Percentiles rank a stretch among this genome's conserved stretches.
Evolutionary conservation across 2,113 vertebrate species (phyloP).

Genomic region (Neotoma lepida): DNA sequence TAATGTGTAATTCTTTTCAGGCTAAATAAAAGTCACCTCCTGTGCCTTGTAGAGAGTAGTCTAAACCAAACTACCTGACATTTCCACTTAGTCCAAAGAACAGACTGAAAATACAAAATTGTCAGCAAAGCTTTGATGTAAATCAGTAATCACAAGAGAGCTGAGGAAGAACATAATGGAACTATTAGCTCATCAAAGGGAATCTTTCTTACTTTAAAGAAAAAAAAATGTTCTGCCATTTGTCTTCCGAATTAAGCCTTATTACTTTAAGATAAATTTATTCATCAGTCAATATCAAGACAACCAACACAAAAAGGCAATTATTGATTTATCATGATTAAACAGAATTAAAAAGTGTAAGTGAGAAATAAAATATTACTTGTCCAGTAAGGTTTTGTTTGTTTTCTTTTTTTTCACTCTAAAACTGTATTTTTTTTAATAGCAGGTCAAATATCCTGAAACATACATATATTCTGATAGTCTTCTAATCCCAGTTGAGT

Average conservation of each 20-base stretch:
- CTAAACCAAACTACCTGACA: conserved; percentile 73
- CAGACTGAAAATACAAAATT: conserved; percentile 75
- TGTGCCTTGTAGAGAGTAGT: conserved; percentile 74
- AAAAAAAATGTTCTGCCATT: conserved; percentile 54
- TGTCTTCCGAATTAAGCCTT: conserved; percentile 67
- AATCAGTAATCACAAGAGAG: conserved; percentile 76
- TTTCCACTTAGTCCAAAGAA: conserved; percentile 75
- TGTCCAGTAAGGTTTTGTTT: conserved; percentile 11
- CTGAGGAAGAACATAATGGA: conserved; percentile 66
- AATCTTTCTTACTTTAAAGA: conserved; percentile 69
- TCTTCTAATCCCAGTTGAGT: conserved; percentile 84
- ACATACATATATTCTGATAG: conserved; percentile 85
- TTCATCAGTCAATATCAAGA: conserved; percentile 44
- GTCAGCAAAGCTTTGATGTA: conserved; percentile 80
- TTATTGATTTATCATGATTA: conserved; percentile 27
- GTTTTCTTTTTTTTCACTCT: too few species aligned
- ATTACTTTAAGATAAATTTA: conserved; percentile 76
- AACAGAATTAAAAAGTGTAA: conserved; percentile 62
- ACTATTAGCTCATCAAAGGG: conserved; percentile 70
- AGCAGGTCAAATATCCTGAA: conserved; percentile 91
- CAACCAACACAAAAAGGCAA: conserved; percentile 47
- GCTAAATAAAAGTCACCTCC: conserved; percentile 70
- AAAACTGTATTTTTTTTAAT: conserved; percentile 87
- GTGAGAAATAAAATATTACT: conserved; percentile 51
- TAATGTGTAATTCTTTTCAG: conserved; percentile 65